A percentile compares a stretch with the other conserved stretches of the same genome.
These are phyloP conservation scores for Drosophila ercepeae DNA, from an alignment of 1,140 invertebrate species.

Conservation along the genomic window DNA sequence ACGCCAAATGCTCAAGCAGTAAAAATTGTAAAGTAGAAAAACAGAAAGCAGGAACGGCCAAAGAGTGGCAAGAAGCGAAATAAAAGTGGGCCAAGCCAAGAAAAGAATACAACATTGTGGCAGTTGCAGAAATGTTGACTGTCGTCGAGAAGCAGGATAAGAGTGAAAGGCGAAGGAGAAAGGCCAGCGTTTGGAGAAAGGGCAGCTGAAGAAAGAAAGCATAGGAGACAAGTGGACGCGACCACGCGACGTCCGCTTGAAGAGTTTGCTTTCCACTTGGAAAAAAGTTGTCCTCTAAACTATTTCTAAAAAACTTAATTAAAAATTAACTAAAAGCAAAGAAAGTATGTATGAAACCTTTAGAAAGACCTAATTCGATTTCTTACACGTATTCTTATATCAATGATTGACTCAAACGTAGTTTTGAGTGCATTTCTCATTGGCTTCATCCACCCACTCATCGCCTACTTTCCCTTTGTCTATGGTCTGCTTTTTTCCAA, in stretches of 20 bases:
- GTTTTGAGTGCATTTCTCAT: constrained; percentile 5
- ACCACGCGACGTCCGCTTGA: constrained; percentile 46
- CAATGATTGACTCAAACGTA: too few species aligned
- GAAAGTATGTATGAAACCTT: too few species aligned
- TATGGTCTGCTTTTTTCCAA: constrained; percentile 63
- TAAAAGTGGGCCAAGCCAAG: constrained; percentile 65
- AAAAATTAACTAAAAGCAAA: too few species aligned
- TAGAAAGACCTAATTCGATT: too few species aligned
- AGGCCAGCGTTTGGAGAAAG: background rate
- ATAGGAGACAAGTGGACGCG: constrained; percentile 53
- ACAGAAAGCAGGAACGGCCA: constrained; percentile 21
- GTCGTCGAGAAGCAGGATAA: constrained; percentile 36
- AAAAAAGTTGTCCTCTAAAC: constrained; percentile 5
- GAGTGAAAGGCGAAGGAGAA: background rate
- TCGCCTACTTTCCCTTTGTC: constrained; percentile 35
- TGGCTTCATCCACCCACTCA: constrained; percentile 27
- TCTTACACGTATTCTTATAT: too few species aligned
- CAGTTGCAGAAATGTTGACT: constrained; percentile 79
- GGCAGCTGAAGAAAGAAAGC: constrained; percentile 16
- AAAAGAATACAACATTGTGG: constrained; percentile 78
- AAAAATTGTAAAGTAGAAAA: constrained; percentile 74
- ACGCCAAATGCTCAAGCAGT: constrained; percentile 74
- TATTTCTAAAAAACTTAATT: too few species aligned
- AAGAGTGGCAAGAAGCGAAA: constrained; percentile 39
- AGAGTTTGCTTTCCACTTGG: constrained; percentile 56